Conservation (phyloP, 30 jellyfish, hydroid and myxozoan genomes). For the Turritopsis dohrnii region DNA sequence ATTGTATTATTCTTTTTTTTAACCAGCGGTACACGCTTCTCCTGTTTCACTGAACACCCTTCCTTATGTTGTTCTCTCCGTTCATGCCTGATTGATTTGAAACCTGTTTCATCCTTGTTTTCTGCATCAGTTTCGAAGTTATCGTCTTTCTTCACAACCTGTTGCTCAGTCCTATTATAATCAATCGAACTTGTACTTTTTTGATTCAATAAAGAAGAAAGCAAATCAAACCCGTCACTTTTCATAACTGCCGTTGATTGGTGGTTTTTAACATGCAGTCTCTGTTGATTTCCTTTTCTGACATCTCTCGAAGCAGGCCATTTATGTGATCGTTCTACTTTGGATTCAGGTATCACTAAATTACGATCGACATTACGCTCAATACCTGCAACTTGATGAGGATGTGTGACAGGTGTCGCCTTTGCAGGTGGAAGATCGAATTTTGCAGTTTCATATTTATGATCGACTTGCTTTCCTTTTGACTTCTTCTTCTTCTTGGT, state of each 20-base stretch:
- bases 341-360: not conserved
- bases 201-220: not conserved
- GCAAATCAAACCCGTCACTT: not conserved
- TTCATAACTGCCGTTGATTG: not conserved
- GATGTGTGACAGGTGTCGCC: not conserved
- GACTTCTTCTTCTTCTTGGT: slow-evolving; percentile 1
- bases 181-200: not conserved
- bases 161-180: not conserved
- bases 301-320: not conserved
- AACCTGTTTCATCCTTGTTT: not conserved
- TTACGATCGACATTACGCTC: not conserved
- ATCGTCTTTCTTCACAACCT: not conserved
- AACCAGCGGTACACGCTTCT: too few species aligned
- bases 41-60: too few species aligned
- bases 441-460: not conserved
- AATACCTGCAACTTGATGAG: not conserved
- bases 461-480: slow-evolving; percentile 1
- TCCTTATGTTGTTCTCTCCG: not conserved
- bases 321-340: slow-evolving; percentile 5
- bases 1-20: not conserved
- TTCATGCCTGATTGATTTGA: not conserved
- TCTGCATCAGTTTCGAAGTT: not conserved
- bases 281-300: not conserved
- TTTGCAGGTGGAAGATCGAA: not conserved
- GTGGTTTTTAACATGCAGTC: not conserved